Percentiles rank a stretch among this genome's conserved stretches.
Evolutionary conservation across 2,113 vertebrate species (phyloP).

Genomic region (Struthidea cinerea): DNA sequence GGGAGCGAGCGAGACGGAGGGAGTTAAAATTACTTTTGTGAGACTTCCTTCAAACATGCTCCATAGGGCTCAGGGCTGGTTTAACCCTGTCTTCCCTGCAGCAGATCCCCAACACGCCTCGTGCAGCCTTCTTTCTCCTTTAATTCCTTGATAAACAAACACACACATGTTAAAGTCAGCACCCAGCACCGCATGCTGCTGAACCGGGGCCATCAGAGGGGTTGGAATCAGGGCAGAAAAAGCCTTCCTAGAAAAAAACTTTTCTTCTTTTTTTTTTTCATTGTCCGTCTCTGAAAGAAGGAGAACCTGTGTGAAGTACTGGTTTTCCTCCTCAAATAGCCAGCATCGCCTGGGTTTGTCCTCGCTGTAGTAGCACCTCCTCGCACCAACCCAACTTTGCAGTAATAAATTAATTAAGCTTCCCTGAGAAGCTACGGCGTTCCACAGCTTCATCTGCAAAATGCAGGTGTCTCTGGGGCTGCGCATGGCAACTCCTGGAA

Average conservation of each 20-base stretch:
- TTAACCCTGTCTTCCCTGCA: constrained; percentile 70
- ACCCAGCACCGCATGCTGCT: not conserved
- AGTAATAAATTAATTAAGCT: not conserved
- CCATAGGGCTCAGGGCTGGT: constrained; percentile 26
- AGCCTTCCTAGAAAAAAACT: not conserved
- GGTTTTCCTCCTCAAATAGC: not conserved
- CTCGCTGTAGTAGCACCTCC: not conserved
- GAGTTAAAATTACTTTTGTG: constrained; percentile 71
- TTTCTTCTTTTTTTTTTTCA: not conserved
- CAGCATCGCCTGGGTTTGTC: not conserved
- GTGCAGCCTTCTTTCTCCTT: not conserved
- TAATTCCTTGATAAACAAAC: not conserved
- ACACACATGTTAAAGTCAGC: not conserved
- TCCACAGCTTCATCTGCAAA: not conserved
- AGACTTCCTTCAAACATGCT: constrained; percentile 62
- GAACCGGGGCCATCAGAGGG: not conserved
- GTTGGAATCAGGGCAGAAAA: not conserved
- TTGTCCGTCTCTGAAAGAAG: not conserved
- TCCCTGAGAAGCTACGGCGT: not conserved
- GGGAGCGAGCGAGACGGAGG: constrained; percentile 19
- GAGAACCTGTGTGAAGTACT: not conserved
- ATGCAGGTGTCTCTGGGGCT: not conserved
- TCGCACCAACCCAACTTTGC: not conserved
- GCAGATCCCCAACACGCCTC: not conserved
- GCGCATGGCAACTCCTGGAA: not conserved